Evolutionary conservation across 2,888 invertebrate genomes (phyloP).

Genomic region (Cordilura impudica): DNA sequence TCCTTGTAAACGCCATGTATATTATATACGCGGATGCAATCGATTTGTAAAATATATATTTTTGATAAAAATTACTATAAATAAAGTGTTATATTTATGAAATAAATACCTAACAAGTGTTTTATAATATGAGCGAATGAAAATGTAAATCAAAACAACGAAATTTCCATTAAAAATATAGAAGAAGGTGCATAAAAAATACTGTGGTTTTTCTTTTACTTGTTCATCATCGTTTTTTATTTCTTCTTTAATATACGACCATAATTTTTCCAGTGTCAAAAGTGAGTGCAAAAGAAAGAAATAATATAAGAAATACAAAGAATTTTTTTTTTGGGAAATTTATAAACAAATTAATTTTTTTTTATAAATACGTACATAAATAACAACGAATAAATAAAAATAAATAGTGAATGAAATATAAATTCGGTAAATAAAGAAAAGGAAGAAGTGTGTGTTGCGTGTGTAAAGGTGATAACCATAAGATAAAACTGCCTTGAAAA

Average conservation of each 20-base stretch:
- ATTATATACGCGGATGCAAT: constrained; percentile 45
- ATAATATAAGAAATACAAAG: constrained; percentile 35
- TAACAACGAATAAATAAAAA: background rate
- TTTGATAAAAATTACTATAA: background rate
- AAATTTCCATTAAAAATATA: constrained; percentile 20
- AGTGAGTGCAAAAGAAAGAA: constrained; percentile 44
- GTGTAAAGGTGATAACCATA: constrained; percentile 2
- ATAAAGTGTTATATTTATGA: constrained; percentile 15
- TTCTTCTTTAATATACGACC: constrained; percentile 32
- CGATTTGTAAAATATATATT: constrained; percentile 33
- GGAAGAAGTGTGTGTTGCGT: constrained; percentile 2
- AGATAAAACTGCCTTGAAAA: constrained; percentile 2
- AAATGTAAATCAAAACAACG: constrained; percentile 12
- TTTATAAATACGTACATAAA: background rate
- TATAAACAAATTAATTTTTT: background rate
- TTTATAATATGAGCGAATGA: background rate
- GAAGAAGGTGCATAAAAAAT: constrained; percentile 44
- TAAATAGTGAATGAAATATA: background rate
- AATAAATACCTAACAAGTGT: constrained; percentile 7
- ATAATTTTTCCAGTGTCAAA: constrained; percentile 56
- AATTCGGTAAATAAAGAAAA: constrained; percentile 6
- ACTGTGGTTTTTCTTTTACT: constrained; percentile 42
- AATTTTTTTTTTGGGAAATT: constrained; percentile 12
- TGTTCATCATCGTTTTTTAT: constrained; percentile 27
- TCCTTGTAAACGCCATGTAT: constrained; percentile 51